Evolutionary conservation across 1,140 invertebrate genomes (phyloP).

Genomic region (Drosophila busckii): DNA sequence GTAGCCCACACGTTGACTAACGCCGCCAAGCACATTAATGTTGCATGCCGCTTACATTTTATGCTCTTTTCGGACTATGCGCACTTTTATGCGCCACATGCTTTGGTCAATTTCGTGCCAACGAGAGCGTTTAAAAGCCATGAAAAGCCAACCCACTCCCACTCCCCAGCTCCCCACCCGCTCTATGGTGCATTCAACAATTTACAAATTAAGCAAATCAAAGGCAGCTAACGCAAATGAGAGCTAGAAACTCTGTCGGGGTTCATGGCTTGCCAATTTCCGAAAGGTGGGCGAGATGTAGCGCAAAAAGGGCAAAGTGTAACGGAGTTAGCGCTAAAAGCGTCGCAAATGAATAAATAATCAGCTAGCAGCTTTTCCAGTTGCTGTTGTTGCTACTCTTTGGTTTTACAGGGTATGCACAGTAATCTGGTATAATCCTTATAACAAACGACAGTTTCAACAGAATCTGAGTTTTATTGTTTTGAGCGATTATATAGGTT

Average conservation of each 20-base stretch:
- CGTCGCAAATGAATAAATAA: conserved; percentile 70
- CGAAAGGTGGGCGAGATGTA: conserved; percentile 5
- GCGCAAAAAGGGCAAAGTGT: conserved; percentile 9
- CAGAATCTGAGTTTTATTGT: too few relatives aligned
- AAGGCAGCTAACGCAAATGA: conserved; percentile 32
- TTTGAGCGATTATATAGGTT: too few relatives aligned
- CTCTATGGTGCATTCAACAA: conserved; percentile 31
- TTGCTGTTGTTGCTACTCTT: conserved; percentile 16
- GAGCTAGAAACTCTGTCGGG: not conserved
- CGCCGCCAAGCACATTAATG: conserved; percentile 4
- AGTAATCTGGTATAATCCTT: too few relatives aligned
- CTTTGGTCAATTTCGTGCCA: conserved; percentile 64
- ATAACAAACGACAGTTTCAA: too few relatives aligned
- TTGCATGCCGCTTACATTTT: conserved; percentile 31
- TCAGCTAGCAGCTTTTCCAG: conserved; percentile 43
- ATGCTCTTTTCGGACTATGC: conserved; percentile 19
- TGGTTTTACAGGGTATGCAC: conserved; percentile 23
- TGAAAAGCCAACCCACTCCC: conserved; percentile 29
- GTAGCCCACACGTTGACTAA: conserved; percentile 26
- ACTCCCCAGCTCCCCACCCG: not conserved
- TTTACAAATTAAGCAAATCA: conserved; percentile 76
- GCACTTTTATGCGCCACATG: conserved; percentile 24
- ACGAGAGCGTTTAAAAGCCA: conserved; percentile 68
- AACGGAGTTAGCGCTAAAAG: conserved; percentile 59
- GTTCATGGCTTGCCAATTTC: not conserved